Evolutionary conservation across 2,113 vertebrate species (phyloP), one percentile per base, ranked within the genome.

Genomic region (Melozone crissalis): DNA sequence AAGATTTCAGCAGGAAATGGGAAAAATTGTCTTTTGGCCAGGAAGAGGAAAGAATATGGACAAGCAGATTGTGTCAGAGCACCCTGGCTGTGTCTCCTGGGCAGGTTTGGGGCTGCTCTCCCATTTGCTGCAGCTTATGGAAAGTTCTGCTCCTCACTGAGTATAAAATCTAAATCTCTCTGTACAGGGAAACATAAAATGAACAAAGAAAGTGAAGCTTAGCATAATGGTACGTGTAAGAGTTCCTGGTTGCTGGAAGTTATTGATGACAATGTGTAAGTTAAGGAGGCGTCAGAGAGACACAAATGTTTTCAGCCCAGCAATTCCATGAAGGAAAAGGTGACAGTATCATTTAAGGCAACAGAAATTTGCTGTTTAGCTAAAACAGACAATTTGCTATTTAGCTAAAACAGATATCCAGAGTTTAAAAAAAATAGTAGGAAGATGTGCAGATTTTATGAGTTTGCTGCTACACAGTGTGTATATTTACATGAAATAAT

Each of bases 401-500:
- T n/a, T 28, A 79, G 61, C 44, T 89, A 87, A 88, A 87, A 17
- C 18, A 87, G 84, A 61, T 20, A 55, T 39, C 31, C 23, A 72
- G 57, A 94, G 68, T 95, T 95, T 26, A 80, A 55, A 55, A 52
- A 95, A 80, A 91, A 68, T 7, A 89, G 20, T 59, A 84, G 54
- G 90, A 94, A 93, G 65, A 91, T 84, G 92, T 93, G 51, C 90
- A 93, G 93, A 94, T 93, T 96, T 95, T 81, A 87, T 81, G 80
- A 96, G 91, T 93, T 94, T 96, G 63, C 93, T 97, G 79, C 61
- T 80, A 71, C 57, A 44, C 66, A 89, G 54, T 94, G 91, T 96
- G 96, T 84, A 96, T 94, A 96, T 98, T 96, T 90, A 96, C 75
- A 84, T 61, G 27, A 95, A 88, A 85, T 97, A 97, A 98, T 97